Percentiles rank a stretch among this genome's conserved stretches.
These are phyloP conservation scores for Sternotherus odoratus DNA, from an alignment of 2,797 vertebrate genomes.

Conservation along the genomic window DNA sequence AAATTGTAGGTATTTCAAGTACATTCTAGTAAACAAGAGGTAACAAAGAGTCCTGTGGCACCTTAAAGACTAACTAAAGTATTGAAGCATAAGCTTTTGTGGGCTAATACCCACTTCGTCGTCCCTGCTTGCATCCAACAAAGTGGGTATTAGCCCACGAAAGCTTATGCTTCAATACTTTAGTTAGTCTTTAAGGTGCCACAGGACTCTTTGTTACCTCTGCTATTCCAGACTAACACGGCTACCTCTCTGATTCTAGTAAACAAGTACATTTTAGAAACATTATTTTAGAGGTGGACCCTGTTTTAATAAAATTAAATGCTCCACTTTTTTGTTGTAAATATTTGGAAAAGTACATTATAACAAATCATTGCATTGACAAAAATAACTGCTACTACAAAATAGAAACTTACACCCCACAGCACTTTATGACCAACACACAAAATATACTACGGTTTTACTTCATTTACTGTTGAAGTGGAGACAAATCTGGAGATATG, in stretches of 20 bases:
- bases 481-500: rapidly evolving
- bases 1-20: rapidly evolving
- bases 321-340: neutral
- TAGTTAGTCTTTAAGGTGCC: too few species aligned
- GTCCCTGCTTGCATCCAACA: too few species aligned
- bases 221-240: too few species aligned
- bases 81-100: too few species aligned
- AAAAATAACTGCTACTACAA: neutral
- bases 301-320: neutral
- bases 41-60: too few species aligned
- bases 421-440: rapidly evolving
- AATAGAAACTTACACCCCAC: neutral
- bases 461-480: neutral
- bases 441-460: rapidly evolving
- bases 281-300: neutral
- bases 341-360: neutral
- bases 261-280: neutral
- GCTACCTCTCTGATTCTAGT: too few species aligned
- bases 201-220: too few species aligned
- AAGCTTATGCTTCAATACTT: too few species aligned
- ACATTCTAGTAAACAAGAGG: neutral
- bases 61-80: too few species aligned
- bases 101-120: too few species aligned
- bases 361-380: neutral
- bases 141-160: too few species aligned